phyloP scores from a whole-genome alignment of 2,797 vertebrate genomes.

The Sebastes iracundus region DNA sequence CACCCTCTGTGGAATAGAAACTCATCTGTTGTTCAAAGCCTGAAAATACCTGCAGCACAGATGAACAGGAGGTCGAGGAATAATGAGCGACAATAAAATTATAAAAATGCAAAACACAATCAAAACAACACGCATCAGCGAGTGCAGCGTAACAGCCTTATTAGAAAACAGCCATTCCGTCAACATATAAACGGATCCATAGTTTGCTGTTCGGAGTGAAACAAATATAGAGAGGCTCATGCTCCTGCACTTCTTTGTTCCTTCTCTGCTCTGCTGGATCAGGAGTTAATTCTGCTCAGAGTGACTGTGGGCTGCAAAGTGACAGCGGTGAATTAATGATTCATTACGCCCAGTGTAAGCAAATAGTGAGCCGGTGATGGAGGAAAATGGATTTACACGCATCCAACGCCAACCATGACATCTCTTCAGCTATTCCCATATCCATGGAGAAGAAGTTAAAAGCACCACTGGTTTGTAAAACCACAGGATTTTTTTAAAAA shows the following conservation, averaged over 20 bases:
- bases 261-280: slow-evolving; percentile 58
- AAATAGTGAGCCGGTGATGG: slow-evolving; percentile 66
- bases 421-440: slow-evolving; percentile 45
- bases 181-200: slow-evolving; percentile 12
- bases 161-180: slow-evolving; percentile 27
- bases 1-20: slow-evolving; percentile 1
- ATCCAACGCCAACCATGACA: slow-evolving; percentile 71
- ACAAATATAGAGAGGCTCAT: slow-evolving; percentile 20
- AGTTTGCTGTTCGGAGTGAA: slow-evolving; percentile 19
- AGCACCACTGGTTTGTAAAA: slow-evolving; percentile 28
- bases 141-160: slow-evolving; percentile 12
- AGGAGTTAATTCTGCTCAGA: slow-evolving; percentile 67
- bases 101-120: slow-evolving; percentile 46
- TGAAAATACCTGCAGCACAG: slow-evolving; percentile 32
- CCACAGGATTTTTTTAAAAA: neutral
- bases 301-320: slow-evolving; percentile 70
- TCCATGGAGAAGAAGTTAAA: slow-evolving; percentile 14
- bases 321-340: slow-evolving; percentile 80
- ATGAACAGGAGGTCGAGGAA: slow-evolving; percentile 12
- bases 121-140: slow-evolving; percentile 39
- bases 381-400: slow-evolving; percentile 74
- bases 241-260: slow-evolving; percentile 45
- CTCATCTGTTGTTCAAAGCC: slow-evolving; percentile 11
- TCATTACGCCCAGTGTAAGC: slow-evolving; percentile 81
- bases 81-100: slow-evolving; percentile 35